A percentile compares a stretch with the other conserved stretches of the same genome.
Evolutionary conservation across 2,888 invertebrate genomes (phyloP).

Genomic region (Tillus elongatus): DNA sequence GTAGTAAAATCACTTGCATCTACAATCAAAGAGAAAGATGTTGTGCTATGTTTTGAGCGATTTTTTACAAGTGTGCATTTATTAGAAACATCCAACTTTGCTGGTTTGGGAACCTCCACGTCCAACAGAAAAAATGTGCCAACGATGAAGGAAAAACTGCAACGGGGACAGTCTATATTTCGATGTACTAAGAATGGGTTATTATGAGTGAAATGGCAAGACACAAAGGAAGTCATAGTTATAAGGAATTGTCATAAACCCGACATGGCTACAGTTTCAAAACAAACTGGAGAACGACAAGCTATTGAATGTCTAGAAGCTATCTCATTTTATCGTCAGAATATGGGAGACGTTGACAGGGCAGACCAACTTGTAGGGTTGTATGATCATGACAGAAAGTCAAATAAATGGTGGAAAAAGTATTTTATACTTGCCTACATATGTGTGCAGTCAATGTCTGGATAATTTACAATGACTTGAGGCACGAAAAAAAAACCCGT

Average conservation of each 20-base stretch:
- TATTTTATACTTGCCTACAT: slow-evolving; percentile 12
- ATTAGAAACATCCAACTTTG: slow-evolving; percentile 12
- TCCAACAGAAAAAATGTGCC: slow-evolving; percentile 13
- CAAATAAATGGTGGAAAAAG: slow-evolving; percentile 14
- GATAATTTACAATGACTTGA: slow-evolving; percentile 11
- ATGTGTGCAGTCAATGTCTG: slow-evolving; percentile 8
- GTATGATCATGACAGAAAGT: slow-evolving; percentile 16
- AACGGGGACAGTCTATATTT: slow-evolving; percentile 12
- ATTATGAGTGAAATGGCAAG: slow-evolving; percentile 12
- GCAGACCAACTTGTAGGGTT: slow-evolving; percentile 15
- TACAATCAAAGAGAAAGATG: slow-evolving; percentile 10
- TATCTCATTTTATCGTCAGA: slow-evolving; percentile 12
- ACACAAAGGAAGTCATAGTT: slow-evolving; percentile 14
- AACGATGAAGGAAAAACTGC: slow-evolving; percentile 10
- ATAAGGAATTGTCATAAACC: slow-evolving; percentile 14
- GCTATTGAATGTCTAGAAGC: slow-evolving; percentile 12
- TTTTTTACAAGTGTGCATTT: slow-evolving; percentile 14
- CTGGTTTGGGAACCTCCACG: slow-evolving; percentile 15
- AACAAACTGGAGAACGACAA: slow-evolving; percentile 11
- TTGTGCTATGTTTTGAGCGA: slow-evolving; percentile 14
- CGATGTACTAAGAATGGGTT: slow-evolving; percentile 8
- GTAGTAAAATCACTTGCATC: slow-evolving; percentile 18
- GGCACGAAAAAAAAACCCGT: slow-evolving; percentile 10
- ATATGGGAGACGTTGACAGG: slow-evolving; percentile 16
- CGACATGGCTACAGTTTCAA: slow-evolving; percentile 9